Evolutionary conservation across 2,797 vertebrate species (phyloP), one percentile per base, ranked within the genome.

Genomic region (Amniataba percoides): DNA sequence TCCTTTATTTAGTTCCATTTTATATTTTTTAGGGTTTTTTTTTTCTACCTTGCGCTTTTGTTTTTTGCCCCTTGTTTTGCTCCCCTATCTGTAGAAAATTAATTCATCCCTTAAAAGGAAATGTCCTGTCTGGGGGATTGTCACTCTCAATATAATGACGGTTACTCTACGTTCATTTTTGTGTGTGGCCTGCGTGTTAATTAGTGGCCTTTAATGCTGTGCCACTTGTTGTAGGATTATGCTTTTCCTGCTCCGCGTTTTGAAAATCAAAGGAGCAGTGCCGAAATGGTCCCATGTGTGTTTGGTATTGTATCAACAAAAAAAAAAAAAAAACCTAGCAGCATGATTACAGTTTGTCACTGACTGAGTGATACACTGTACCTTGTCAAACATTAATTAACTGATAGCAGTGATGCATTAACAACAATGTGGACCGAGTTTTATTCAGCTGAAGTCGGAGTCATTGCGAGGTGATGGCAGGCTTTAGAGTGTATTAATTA

Each of bases 371-470:
- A 94, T 93, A 92, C 92, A 89, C 89, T 88, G 90, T 87, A 91
- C 88, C 90, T 85, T 89, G 93, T 94, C 91, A 94, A 91, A 93
- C 91, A 93, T 93, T 93, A 93, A 94, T 93, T 94, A 93, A 94
- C 90, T 92, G 90, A 94, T 93, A 92, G 92, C 81, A 49, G 74
- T 62, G 87, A 87, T 77, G 80, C 77, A 77, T 85, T 89, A 88
- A 80, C 76, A 87, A 65, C 78, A 78, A 55, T 43, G 76, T 64
- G 49, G 61, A 73, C 81, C 48, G 83, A 82, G 63, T 59, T 80
- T 63, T 60, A 67, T 85, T 85, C 75, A 64, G 62, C 46, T 64
- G 51, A 75, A 87, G 85, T 70, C 64, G 19, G 7, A 72, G 55
- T 89, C 77, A 78, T 89, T 87, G 87, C 45, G 68, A 82, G 82